Evolutionary conservation across 2,888 invertebrate species (phyloP).

Genomic region (Periphyllus acericola): DNA sequence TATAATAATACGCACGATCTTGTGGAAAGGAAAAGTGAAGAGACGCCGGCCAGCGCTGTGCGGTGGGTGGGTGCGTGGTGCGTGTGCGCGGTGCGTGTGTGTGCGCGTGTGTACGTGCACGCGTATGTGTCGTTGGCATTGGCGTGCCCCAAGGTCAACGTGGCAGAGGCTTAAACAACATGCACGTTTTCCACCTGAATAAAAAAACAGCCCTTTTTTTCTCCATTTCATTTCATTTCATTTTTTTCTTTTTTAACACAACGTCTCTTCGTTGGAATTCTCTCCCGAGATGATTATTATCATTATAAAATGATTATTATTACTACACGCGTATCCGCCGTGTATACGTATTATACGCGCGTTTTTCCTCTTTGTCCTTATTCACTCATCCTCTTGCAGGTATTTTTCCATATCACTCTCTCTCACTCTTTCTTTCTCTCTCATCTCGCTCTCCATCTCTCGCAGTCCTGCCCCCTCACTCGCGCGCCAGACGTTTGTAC

Average conservation of each 20-base stretch:
- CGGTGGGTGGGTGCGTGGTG: not conserved
- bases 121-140: conserved; percentile 47
- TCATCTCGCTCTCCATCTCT: too few relatives aligned
- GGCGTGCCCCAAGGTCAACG: conserved; percentile 29
- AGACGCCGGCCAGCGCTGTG: not conserved
- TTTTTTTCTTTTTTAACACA: not conserved
- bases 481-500: not conserved
- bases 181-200: conserved; percentile 37
- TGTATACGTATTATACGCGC: not conserved
- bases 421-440: not conserved
- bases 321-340: too few relatives aligned
- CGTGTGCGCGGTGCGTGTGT: not conserved
- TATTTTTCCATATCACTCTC: not conserved
- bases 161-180: conserved; percentile 11
- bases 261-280: conserved; percentile 11
- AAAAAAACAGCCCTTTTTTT: conserved; percentile 44
- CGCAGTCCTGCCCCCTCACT: not conserved
- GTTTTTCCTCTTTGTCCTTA: not conserved
- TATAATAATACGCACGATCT: not conserved
- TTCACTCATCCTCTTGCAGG: not conserved
- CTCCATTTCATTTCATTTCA: too few relatives aligned
- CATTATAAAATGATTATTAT: not conserved
- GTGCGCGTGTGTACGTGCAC: not conserved
- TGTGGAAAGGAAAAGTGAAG: conserved; percentile 59
- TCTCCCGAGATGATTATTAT: not conserved